phyloP scores from a whole-genome alignment of 35 echinoderm and acorn worm genomes.

The Eucidaris tribuloides region DNA sequence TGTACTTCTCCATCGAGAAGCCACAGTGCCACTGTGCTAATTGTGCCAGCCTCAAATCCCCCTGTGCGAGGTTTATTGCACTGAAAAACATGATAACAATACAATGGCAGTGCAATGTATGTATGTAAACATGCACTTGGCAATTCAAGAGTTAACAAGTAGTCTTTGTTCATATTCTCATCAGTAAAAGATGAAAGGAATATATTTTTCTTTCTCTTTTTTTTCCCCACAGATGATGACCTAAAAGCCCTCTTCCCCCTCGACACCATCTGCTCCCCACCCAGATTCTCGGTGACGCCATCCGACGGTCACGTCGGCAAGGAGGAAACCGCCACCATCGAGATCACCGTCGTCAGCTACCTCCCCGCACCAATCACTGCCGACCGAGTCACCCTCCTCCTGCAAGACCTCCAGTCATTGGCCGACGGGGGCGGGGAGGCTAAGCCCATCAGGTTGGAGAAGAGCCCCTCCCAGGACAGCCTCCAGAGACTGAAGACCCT shows the following conservation, averaged over 20 bases:
- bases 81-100: too few relatives aligned
- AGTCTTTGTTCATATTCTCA: too few relatives aligned
- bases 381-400: conserved; percentile 20
- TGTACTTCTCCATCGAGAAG: too few relatives aligned
- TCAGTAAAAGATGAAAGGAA: too few relatives aligned
- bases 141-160: too few relatives aligned
- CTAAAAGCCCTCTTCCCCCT: conserved; percentile 10
- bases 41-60: too few relatives aligned
- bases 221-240: background rate
- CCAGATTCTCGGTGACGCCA: conserved; percentile 1
- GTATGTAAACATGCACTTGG: too few relatives aligned
- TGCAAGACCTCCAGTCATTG: conserved; percentile 22
- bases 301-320: conserved; percentile 32
- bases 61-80: too few relatives aligned
- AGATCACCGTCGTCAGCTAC: conserved; percentile 39
- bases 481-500: conserved; percentile 26
- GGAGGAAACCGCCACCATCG: conserved; percentile 40
- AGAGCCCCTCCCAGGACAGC: conserved; percentile 58
- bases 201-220: background rate
- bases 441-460: conserved; percentile 31
- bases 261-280: background rate
- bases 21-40: too few relatives aligned
- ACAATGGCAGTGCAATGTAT: too few relatives aligned
- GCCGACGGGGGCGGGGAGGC: background rate
- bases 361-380: conserved; percentile 63